A percentile compares a stretch with the other conserved stretches of the same genome.
Conservation (phyloP, 2,888 invertebrate genomes). For the Tortricodes alternella region DNA sequence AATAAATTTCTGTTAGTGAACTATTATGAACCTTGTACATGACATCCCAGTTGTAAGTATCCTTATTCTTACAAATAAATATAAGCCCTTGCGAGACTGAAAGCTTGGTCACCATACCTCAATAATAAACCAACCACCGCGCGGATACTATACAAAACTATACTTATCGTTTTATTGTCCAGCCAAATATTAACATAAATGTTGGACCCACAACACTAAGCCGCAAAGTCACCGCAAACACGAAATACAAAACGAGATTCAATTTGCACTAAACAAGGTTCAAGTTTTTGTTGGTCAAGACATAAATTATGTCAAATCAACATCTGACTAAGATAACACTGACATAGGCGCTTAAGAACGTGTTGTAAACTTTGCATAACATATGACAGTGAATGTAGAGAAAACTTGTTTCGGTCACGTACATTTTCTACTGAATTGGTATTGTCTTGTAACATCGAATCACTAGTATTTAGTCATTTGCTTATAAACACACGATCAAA, state of each 20-base stretch:
- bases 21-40: too few relatives aligned
- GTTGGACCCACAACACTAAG: conserved; percentile 18
- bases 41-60: too few relatives aligned
- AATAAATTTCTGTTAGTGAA: too few relatives aligned
- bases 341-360: not conserved
- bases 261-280: conserved; percentile 13
- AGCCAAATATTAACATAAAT: conserved; percentile 19
- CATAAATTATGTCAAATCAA: conserved; percentile 9
- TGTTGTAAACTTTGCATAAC: not conserved
- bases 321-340: not conserved
- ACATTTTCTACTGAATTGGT: too few relatives aligned
- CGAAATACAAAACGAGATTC: conserved; percentile 6
- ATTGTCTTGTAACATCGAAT: too few relatives aligned
- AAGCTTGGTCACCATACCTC: conserved; percentile 2
- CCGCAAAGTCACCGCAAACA: conserved; percentile 3
- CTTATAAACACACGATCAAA: too few relatives aligned
- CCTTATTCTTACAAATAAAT: not conserved
- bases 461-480: too few relatives aligned
- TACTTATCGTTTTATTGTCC: not conserved
- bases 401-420: too few relatives aligned
- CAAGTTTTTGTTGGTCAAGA: not conserved
- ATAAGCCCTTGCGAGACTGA: not conserved
- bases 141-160: conserved; percentile 2
- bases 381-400: too few relatives aligned
- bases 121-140: conserved; percentile 19